These are phyloP conservation scores for Caenorhabditis sp. DNA, from an alignment of 2,888 invertebrate genomes.

Conservation along the genomic window DNA sequence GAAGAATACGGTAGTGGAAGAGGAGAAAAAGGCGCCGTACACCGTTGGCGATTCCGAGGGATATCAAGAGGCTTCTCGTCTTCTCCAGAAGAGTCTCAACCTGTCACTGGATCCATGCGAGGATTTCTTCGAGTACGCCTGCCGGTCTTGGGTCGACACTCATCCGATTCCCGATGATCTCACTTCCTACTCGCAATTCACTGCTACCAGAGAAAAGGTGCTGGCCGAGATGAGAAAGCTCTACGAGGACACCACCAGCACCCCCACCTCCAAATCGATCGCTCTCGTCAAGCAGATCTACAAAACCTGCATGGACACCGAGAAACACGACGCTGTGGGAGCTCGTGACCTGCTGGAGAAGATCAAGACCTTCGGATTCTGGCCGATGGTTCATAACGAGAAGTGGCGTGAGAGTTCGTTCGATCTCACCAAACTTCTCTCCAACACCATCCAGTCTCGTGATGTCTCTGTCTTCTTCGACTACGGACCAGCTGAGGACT, in stretches of 20 bases:
- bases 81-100: conserved; percentile 55
- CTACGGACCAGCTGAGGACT: conserved; percentile 78
- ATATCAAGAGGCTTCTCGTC: conserved; percentile 46
- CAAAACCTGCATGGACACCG: conserved; percentile 78
- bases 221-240: conserved; percentile 75
- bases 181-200: conserved; percentile 78
- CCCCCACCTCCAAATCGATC: conserved; percentile 76
- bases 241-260: conserved; percentile 75
- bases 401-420: conserved; percentile 65
- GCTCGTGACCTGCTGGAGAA: conserved; percentile 73
- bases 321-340: conserved; percentile 71
- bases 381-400: conserved; percentile 79
- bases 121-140: conserved; percentile 78
- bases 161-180: conserved; percentile 79
- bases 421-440: conserved; percentile 73
- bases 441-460: conserved; percentile 73
- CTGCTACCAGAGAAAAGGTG: conserved; percentile 79
- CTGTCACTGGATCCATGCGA: conserved; percentile 68
- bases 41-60: conserved; percentile 53
- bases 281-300: conserved; percentile 76
- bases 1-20: conserved; percentile 23
- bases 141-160: conserved; percentile 77
- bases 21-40: conserved; percentile 27
- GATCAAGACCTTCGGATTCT: conserved; percentile 73
- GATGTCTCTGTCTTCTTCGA: conserved; percentile 80